Base-by-base conservation (phyloP, 2,113 vertebrate genomes). In the Psittacara wagleri region DNA sequence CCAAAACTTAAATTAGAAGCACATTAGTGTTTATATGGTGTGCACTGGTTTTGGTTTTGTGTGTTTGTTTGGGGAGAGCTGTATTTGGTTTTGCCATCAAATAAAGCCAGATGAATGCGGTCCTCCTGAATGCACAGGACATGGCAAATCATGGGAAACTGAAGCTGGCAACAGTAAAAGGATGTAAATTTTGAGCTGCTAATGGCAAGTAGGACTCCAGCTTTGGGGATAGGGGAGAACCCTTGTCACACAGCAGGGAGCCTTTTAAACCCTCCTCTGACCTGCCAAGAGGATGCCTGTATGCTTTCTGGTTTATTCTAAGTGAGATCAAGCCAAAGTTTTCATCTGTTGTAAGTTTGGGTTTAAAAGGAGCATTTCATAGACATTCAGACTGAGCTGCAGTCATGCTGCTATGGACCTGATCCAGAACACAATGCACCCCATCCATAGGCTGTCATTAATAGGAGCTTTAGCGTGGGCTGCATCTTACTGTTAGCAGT, bases 1-100 rank as follows among this genome's bases (percentile, higher is more conserved):
- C 37, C 51, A 25, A 94, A 88, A 94, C 82, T 80, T 88, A 80
- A 84, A 94, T 94, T 86, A 62, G 91, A 87, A 85, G 83, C 64
- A 64, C 54, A 48, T 93, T 55, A 48, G 62, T 83, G 74, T 89
- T 95, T 86, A 64, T 74, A 4, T 43, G 54, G 23, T 48, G 49
- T 64, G 57, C 51, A 25, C 39, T 62, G 24, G 31, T 85, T 5
- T 6, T 15, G 2, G 25, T 51, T 51, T 35, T 35, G 25, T 57
- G 33, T 68, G 55, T 62, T 33, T 95, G 55, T 92, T 88, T 87
- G 51, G 7, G 7, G 48, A 64, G 37, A 35, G 22, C 20, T 77
- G 54, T 1, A 35, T 91, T 85, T 52, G 33, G 5, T 64, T 90
- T 72, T 73, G 64, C 70, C 51, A 12, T 61, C 64, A 92, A 77